Evolutionary conservation across 2,888 invertebrate genomes (phyloP), one percentile per base, ranked within the genome.

Genomic region (Macaria liturata): DNA sequence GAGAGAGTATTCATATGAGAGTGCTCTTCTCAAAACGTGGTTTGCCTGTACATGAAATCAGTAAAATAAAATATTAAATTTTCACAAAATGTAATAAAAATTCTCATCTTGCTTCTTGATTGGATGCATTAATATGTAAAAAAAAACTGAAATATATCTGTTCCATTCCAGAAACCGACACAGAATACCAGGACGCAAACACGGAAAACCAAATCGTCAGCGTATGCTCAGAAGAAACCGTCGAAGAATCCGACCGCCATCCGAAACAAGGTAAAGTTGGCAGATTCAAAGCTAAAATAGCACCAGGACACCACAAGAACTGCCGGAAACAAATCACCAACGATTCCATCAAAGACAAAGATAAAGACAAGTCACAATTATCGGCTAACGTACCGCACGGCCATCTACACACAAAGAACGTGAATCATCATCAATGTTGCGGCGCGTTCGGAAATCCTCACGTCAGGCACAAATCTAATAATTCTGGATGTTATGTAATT

Each of bases 391-490:
- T 85, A 0, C 89, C 89, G 0, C 90, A 91, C 37, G 91, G 90
- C 0, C 90, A 91, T 55, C 87, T 86, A 54, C 90, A 90, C 59
- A 80, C 86, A 9, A 91, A 91, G 66, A 90, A 90, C 47, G 82
- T 84, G 0, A 92, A 91, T 54, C 91, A 92, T 54, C 92, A 92
- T 57, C 91, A 91, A 51, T 92, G 92, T 55, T 92, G 92, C 65
- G 92, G 92, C 0, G 92, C 92, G 0, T 92, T 91, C 49, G 91
- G 91, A 0, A 91, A 91, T 61, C 91, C 91, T 0, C 89, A 92
- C 9, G 89, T 90, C 0, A 79, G 89, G 61, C 88, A 91, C 67
- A 92, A 92, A 85, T 73, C 82, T 9, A 82, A 74, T 68, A 86
- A 80, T 69, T 82, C 88, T 4, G 86, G 81, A 64, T 91, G 91